A percentile compares a stretch with the other conserved stretches of the same genome.
Conservation (phyloP, 2,797 vertebrate genomes). For the Champsocephalus gunnari region DNA sequence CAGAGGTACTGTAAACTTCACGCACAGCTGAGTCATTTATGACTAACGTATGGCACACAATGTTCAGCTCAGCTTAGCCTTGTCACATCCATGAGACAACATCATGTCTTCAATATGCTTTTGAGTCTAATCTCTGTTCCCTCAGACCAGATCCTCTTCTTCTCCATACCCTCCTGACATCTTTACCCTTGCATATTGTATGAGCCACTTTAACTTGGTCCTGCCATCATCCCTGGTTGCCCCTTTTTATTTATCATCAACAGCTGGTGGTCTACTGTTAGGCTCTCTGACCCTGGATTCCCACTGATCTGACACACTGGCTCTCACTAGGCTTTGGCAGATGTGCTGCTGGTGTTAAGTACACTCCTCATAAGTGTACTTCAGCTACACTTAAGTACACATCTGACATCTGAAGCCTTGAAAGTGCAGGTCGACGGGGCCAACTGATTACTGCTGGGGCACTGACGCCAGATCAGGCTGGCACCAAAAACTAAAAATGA, state of each 20-base stretch:
- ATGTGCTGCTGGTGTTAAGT: constrained; percentile 53
- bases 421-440: constrained; percentile 37
- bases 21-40: constrained; percentile 56
- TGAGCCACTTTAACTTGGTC: neutral
- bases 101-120: constrained; percentile 56
- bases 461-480: constrained; percentile 23
- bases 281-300: constrained; percentile 32
- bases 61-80: constrained; percentile 54
- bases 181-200: constrained; percentile 11
- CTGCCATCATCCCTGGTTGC: neutral
- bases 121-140: constrained; percentile 41
- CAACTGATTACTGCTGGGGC: constrained; percentile 34
- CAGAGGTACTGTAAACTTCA: constrained; percentile 44
- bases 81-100: constrained; percentile 40
- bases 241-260: constrained; percentile 19
- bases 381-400: constrained; percentile 43
- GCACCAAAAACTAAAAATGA: constrained; percentile 5
- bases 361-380: constrained; percentile 49
- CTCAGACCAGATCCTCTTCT: constrained; percentile 25
- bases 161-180: constrained; percentile 18
- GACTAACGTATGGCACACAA: constrained; percentile 49
- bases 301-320: constrained; percentile 29
- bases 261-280: constrained; percentile 39
- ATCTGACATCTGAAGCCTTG: constrained; percentile 44
- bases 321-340: constrained; percentile 27